Percentiles rank a stretch among this genome's conserved stretches.
These are phyloP conservation scores for Theristus sp. DNA, from an alignment of 2,888 invertebrate genomes.

Conservation along the genomic window DNA sequence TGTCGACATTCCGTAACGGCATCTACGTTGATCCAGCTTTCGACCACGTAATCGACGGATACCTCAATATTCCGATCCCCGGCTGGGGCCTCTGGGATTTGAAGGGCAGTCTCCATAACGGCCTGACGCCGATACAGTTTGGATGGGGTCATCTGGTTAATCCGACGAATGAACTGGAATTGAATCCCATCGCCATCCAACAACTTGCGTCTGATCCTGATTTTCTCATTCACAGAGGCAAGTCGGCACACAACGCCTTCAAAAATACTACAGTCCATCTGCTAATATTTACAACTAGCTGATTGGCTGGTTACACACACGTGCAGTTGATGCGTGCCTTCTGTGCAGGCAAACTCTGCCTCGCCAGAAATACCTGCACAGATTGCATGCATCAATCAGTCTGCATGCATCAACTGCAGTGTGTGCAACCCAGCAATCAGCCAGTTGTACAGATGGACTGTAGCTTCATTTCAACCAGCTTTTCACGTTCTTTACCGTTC, in stretches of 20 bases:
- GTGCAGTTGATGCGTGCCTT: too few species aligned
- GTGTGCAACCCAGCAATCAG: too few species aligned
- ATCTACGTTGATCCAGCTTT: constrained; percentile 17
- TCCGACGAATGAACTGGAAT: constrained; percentile 18
- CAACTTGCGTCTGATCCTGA: constrained; percentile 15
- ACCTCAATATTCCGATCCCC: constrained; percentile 20
- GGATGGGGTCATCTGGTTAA: constrained; percentile 16
- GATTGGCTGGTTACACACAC: too few species aligned
- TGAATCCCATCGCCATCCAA: constrained; percentile 16
- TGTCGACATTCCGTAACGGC: constrained; percentile 19
- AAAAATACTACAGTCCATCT: too few species aligned
- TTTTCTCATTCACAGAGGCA: constrained; percentile 18
- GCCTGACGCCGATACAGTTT: constrained; percentile 16
- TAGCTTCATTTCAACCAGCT: too few species aligned
- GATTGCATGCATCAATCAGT: too few species aligned
- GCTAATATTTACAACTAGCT: too few species aligned
- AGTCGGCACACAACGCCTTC: neutral
- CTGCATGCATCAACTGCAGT: too few species aligned
- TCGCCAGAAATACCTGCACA: too few species aligned
- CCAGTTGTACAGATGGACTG: too few species aligned
- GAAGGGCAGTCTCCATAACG: constrained; percentile 17
- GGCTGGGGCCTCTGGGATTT: constrained; percentile 24
- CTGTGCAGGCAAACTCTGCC: too few species aligned
- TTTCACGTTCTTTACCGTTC: neutral
- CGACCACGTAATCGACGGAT: constrained; percentile 16